Conservation (phyloP, 2,888 invertebrate genomes). For the Oeneis ivallda region DNA sequence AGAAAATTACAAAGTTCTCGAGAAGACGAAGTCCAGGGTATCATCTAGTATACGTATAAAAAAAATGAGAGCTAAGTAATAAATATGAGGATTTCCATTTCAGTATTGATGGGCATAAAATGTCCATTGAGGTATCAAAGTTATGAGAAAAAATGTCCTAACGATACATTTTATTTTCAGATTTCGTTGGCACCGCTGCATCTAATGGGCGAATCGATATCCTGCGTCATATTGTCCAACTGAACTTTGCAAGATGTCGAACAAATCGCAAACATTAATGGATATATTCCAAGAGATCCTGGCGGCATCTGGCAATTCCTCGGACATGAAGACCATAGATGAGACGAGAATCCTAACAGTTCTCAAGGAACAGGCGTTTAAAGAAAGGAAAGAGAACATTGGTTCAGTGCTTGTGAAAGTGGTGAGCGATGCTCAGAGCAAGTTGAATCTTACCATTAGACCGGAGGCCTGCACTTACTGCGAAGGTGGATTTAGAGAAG, state of each 20-base stretch:
- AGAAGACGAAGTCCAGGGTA: no score
- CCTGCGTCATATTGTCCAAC: background rate
- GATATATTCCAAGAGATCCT: conserved; percentile 74
- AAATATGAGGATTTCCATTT: no score
- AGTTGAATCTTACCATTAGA: conserved; percentile 57
- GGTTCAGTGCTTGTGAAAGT: conserved; percentile 63
- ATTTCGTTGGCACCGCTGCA: conserved; percentile 14
- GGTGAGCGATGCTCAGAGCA: conserved; percentile 64
- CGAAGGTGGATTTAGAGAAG: conserved; percentile 80
- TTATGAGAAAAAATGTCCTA: background rate
- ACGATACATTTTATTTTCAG: conserved; percentile 26
- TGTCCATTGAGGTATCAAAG: background rate
- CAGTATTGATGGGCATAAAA: no score
- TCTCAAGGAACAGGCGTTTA: conserved; percentile 62
- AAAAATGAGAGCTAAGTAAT: background rate
- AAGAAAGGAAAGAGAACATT: conserved; percentile 55
- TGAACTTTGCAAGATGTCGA: conserved; percentile 57
- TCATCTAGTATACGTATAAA: no score
- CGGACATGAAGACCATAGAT: conserved; percentile 58
- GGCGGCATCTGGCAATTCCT: conserved; percentile 69
- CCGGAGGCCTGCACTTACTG: conserved; percentile 79
- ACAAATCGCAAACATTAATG: conserved; percentile 66
- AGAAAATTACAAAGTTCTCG: no score
- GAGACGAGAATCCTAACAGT: conserved; percentile 67
- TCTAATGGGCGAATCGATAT: conserved; percentile 22